A percentile compares a stretch with the other conserved stretches of the same genome.
Conservation (phyloP, 2,797 vertebrate genomes). For the Carduelis carduelis region DNA sequence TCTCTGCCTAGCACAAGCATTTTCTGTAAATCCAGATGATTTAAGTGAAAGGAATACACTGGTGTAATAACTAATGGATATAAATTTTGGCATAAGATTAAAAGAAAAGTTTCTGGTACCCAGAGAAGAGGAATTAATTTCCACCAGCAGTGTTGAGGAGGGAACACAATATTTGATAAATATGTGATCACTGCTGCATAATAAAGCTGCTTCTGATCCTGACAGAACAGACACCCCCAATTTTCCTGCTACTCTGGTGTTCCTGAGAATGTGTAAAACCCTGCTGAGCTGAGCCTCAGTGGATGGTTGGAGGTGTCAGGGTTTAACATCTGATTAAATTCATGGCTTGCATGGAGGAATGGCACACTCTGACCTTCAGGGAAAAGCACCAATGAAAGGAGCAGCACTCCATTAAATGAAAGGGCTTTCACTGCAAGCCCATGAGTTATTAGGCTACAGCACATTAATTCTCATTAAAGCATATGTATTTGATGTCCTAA, state of each 20-base stretch:
- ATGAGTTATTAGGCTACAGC: conserved; percentile 22
- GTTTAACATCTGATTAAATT: background rate
- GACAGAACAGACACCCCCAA: background rate
- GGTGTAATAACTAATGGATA: background rate
- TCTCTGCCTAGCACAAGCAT: background rate
- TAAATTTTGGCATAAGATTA: background rate
- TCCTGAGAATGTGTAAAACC: background rate
- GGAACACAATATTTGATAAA: background rate
- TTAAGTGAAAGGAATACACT: background rate
- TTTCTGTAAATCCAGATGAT: background rate
- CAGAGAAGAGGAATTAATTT: conserved; percentile 3
- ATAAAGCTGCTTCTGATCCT: background rate
- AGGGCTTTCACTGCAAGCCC: background rate
- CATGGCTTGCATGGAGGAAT: background rate
- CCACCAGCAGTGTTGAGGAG: background rate
- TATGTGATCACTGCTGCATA: background rate
- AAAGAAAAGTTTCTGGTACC: background rate
- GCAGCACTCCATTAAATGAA: conserved; percentile 2
- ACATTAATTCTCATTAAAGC: conserved; percentile 41
- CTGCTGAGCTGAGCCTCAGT: background rate
- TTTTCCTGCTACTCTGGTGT: background rate
- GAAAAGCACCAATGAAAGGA: background rate
- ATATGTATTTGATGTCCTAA: conserved; percentile 9
- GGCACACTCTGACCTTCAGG: background rate
- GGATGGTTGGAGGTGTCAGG: background rate